These are phyloP conservation scores for Perizoma affinitatum DNA, from an alignment of 2,888 invertebrate species.

Conservation along the genomic window DNA sequence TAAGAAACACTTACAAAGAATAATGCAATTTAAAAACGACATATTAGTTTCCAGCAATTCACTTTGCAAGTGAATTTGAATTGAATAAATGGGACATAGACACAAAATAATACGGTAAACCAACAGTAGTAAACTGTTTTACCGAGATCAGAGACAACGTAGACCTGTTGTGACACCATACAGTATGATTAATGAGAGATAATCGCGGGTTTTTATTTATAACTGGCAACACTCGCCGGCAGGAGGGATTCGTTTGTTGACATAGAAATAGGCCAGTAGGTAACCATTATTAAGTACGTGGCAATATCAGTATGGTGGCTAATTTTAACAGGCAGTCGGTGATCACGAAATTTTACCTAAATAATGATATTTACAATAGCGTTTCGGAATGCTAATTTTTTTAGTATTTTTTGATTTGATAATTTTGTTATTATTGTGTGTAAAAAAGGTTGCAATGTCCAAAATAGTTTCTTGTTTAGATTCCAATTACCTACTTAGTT, in stretches of 20 bases:
- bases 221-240: conserved; percentile 55
- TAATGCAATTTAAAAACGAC: conserved; percentile 57
- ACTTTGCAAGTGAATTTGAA: too few relatives aligned
- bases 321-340: conserved; percentile 27
- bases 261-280: conserved; percentile 70
- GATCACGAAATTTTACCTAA: too few relatives aligned
- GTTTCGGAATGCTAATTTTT: not conserved
- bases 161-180: conserved; percentile 75
- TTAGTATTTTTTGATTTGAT: conserved; percentile 1
- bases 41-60: conserved; percentile 47
- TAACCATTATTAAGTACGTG: conserved; percentile 39
- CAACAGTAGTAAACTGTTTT: conserved; percentile 42
- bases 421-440: not conserved
- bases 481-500: too few relatives aligned
- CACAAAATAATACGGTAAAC: conserved; percentile 22
- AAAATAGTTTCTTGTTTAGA: too few relatives aligned
- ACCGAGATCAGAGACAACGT: conserved; percentile 69
- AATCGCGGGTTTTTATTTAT: conserved; percentile 74
- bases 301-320: conserved; percentile 34
- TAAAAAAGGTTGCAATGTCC: too few relatives aligned
- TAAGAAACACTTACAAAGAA: conserved; percentile 38
- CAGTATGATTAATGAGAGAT: conserved; percentile 75
- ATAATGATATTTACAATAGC: conserved; percentile 8
- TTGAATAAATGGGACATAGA: conserved; percentile 7
- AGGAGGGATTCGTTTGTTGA: conserved; percentile 64